Percentiles rank a stretch among this genome's conserved stretches.
Conservation (phyloP, 2,888 invertebrate species). For the Catotricha subobsoleta region DNA sequence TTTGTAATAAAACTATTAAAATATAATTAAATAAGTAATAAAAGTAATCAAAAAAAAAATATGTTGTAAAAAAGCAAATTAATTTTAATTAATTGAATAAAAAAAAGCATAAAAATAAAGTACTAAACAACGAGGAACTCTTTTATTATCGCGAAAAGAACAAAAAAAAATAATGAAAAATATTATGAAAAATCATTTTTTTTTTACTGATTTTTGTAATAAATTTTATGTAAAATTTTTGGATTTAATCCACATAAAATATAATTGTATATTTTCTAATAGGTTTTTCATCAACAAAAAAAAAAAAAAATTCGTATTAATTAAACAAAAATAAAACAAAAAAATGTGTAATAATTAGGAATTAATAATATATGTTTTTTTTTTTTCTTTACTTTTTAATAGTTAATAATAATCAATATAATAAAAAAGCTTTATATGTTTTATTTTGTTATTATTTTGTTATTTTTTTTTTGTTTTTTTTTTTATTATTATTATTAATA, state of each 20-base stretch:
- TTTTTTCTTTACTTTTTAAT: neutral
- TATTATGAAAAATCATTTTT: neutral
- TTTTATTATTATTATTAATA: constrained; percentile 7
- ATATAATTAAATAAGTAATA: too few relatives aligned
- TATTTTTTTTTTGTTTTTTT: too few relatives aligned
- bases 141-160: too few relatives aligned
- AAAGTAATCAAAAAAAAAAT: neutral
- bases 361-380: constrained; percentile 3
- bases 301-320: too few relatives aligned
- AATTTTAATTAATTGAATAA: neutral
- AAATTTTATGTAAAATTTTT: too few relatives aligned
- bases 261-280: too few relatives aligned
- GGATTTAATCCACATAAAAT: too few relatives aligned
- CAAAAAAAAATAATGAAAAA: too few relatives aligned
- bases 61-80: neutral
- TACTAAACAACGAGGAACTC: neutral
- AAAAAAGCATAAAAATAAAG: neutral
- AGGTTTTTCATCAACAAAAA: neutral
- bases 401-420: constrained; percentile 7
- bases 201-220: neutral
- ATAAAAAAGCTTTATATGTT: constrained; percentile 9
- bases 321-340: too few relatives aligned
- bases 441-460: too few relatives aligned
- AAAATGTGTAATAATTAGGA: neutral
- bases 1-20: too few relatives aligned